phyloP scores from a whole-genome alignment of 2,797 vertebrate species.

The Phalloptychus januarius region DNA sequence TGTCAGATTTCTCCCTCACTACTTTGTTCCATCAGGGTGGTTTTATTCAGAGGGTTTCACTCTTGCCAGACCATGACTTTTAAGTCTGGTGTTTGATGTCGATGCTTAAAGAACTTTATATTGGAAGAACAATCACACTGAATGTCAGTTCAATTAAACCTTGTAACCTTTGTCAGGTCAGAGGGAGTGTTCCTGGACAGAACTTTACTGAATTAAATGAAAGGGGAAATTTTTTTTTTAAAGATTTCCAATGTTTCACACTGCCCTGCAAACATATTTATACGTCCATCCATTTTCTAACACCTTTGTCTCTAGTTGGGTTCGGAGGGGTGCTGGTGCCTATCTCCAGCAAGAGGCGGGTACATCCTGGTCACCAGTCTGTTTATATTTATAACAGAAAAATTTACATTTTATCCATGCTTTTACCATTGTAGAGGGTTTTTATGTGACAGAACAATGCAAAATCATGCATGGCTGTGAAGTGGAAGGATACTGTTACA shows the following conservation, averaged over 20 bases:
- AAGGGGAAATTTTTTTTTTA: background rate
- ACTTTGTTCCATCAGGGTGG: slow-evolving; percentile 40
- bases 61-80: slow-evolving; percentile 44
- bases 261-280: background rate
- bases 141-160: slow-evolving; percentile 70
- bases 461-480: background rate
- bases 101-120: slow-evolving; percentile 56
- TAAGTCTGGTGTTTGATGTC: slow-evolving; percentile 55
- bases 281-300: too few species aligned
- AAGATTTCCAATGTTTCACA: background rate
- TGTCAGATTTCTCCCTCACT: slow-evolving; percentile 43
- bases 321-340: too few species aligned
- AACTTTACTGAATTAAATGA: slow-evolving; percentile 56
- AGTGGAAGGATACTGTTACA: background rate
- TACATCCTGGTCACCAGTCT: too few species aligned
- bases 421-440: background rate
- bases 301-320: too few species aligned
- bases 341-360: too few species aligned
- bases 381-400: background rate
- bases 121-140: slow-evolving; percentile 49
- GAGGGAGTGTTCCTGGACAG: slow-evolving; percentile 36
- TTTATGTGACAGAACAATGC: background rate
- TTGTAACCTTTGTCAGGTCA: slow-evolving; percentile 49
- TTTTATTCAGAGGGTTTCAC: slow-evolving; percentile 37
- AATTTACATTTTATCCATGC: background rate